Conservation (phyloP, 2,888 invertebrate species). For the Ernsta delagoae region DNA sequence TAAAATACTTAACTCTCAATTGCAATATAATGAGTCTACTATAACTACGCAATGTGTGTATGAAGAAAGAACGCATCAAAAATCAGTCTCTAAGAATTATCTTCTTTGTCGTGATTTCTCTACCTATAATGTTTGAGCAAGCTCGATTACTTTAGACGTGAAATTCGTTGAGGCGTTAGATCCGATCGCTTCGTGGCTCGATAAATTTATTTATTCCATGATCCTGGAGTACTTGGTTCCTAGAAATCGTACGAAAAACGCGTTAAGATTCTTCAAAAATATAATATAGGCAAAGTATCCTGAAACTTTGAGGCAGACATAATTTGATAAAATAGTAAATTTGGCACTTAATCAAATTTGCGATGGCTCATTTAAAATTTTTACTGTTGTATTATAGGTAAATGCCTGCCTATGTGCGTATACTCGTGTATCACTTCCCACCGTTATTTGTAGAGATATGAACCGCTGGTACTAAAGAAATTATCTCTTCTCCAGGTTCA, state of each 20-base stretch:
- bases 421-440: too few species aligned
- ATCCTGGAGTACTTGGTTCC: slow-evolving; percentile 4
- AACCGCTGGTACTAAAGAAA: too few species aligned
- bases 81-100: not conserved
- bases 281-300: not conserved
- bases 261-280: not conserved
- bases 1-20: too few species aligned
- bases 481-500: slow-evolving; percentile 80
- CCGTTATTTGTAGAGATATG: too few species aligned
- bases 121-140: slow-evolving; percentile 15
- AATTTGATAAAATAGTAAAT: too few species aligned
- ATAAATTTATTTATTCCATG: slow-evolving; percentile 23
- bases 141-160: slow-evolving; percentile 25
- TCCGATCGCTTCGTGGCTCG: slow-evolving; percentile 21
- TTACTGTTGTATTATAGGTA: too few species aligned
- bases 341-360: too few species aligned
- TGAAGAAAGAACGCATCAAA: not conserved
- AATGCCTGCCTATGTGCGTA: too few species aligned
- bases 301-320: too few species aligned
- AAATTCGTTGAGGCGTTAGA: slow-evolving; percentile 28
- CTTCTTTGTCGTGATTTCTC: slow-evolving; percentile 11
- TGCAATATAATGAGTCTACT: not conserved
- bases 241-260: not conserved
- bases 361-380: too few species aligned
- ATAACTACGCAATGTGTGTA: not conserved